A percentile compares a stretch with the other conserved stretches of the same genome.
These are phyloP conservation scores for Dysmachus trigonus DNA, from an alignment of 2,888 invertebrate species.

Conservation along the genomic window DNA sequence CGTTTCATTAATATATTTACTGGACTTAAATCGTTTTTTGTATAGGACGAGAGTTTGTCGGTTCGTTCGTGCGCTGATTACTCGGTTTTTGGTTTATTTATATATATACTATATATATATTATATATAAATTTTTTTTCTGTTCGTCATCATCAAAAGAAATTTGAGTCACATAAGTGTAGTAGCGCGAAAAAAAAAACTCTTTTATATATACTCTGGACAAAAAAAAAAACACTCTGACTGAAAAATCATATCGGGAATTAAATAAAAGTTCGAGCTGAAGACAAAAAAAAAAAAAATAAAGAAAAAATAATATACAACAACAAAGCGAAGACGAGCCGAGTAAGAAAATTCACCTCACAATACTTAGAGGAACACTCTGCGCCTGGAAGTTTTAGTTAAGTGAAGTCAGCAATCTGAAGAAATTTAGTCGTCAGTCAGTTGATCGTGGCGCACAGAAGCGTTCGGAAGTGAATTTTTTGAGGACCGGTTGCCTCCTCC, in stretches of 20 bases:
- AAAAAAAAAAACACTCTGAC: not conserved
- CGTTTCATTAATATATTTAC: conserved; percentile 16
- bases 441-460: conserved; percentile 66
- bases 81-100: not conserved
- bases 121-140: not conserved
- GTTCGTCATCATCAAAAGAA: not conserved
- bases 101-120: too few species aligned
- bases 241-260: conserved; percentile 29
- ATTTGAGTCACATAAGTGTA: conserved; percentile 22
- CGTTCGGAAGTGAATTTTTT: conserved; percentile 63
- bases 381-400: conserved; percentile 38
- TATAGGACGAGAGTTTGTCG: conserved; percentile 13
- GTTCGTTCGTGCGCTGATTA: not conserved
- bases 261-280: conserved; percentile 24
- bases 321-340: not conserved
- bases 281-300: conserved; percentile 14
- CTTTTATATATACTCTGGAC: not conserved
- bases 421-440: conserved; percentile 54
- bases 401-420: conserved; percentile 38
- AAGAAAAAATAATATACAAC: conserved; percentile 7
- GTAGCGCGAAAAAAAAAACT: conserved; percentile 17
- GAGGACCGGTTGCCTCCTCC: not conserved
- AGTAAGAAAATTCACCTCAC: conserved; percentile 5
- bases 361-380: not conserved
- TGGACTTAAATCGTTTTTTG: not conserved